phyloP scores from a whole-genome alignment of 2,797 vertebrate species.

The Tamandua tetradactyla region DNA sequence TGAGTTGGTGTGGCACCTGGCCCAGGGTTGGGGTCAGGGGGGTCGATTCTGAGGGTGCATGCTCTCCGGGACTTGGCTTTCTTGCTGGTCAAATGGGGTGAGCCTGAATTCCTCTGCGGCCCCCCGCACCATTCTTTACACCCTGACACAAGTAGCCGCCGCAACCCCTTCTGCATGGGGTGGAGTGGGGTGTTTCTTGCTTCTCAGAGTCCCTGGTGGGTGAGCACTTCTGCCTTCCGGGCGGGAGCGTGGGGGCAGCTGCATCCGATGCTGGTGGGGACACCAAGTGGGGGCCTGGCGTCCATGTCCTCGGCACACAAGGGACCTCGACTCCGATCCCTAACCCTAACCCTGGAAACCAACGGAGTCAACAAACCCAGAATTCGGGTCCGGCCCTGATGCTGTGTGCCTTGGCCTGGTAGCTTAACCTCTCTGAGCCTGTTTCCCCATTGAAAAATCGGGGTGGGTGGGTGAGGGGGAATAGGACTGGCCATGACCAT shows the following conservation, averaged over 20 bases:
- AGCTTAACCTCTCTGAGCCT: rapidly evolving
- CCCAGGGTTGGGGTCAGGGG: background rate
- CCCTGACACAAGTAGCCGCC: rapidly evolving
- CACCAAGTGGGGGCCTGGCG: too few relatives aligned
- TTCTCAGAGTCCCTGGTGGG: too few relatives aligned
- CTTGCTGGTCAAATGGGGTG: background rate
- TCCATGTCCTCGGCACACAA: rapidly evolving
- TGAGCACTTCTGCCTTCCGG: background rate
- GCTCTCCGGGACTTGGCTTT: background rate
- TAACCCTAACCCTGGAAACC: too few relatives aligned
- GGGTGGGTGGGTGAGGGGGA: background rate
- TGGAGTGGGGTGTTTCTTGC: too few relatives aligned
- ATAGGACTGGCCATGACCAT: background rate
- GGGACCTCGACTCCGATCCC: rapidly evolving
- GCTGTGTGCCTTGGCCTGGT: background rate
- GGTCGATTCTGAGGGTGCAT: rapidly evolving
- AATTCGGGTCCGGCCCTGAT: too few relatives aligned
- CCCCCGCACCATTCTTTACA: rapidly evolving
- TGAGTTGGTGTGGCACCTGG: too few relatives aligned
- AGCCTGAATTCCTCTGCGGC: rapidly evolving
- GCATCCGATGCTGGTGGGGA: background rate
- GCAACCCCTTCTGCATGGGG: rapidly evolving
- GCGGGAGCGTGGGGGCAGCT: background rate
- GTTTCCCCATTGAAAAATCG: background rate
- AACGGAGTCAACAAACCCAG: too few relatives aligned